Evolutionary conservation across 1,140 invertebrate species (phyloP).

Genomic region (Steinernema khuongi): DNA sequence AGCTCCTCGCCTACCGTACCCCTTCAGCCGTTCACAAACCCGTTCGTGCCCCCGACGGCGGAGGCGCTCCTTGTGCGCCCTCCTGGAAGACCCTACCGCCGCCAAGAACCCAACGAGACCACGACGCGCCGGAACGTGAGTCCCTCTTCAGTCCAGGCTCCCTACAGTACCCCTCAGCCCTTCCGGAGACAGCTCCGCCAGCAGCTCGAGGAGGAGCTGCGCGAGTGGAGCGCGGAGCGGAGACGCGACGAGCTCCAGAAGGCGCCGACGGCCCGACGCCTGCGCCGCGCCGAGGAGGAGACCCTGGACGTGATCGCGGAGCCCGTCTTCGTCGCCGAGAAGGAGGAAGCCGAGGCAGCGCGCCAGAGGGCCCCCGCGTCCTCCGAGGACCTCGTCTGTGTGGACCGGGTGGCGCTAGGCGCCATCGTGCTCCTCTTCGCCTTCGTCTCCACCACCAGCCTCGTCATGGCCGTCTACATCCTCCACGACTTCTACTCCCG

Average conservation of each 20-base stretch:
- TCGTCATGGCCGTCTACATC: slow-evolving; percentile 18
- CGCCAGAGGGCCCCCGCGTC: background rate
- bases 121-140: background rate
- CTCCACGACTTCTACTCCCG: slow-evolving; percentile 19
- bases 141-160: background rate
- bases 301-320: background rate
- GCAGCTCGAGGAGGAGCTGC: background rate
- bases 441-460: background rate
- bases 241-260: background rate
- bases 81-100: background rate
- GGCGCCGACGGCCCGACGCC: background rate
- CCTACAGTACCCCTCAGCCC: background rate
- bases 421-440: background rate
- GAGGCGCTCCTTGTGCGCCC: background rate
- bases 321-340: background rate
- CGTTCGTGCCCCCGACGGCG: background rate
- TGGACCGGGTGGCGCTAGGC: background rate
- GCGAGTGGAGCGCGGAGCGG: background rate
- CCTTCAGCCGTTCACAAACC: background rate
- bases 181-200: background rate
- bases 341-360: background rate
- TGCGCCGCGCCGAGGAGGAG: background rate
- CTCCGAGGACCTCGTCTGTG: background rate
- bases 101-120: background rate
- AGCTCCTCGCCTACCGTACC: background rate